phyloP scores from a whole-genome alignment of 2,113 vertebrate genomes.

The Ibidorhyncha struthersii region DNA sequence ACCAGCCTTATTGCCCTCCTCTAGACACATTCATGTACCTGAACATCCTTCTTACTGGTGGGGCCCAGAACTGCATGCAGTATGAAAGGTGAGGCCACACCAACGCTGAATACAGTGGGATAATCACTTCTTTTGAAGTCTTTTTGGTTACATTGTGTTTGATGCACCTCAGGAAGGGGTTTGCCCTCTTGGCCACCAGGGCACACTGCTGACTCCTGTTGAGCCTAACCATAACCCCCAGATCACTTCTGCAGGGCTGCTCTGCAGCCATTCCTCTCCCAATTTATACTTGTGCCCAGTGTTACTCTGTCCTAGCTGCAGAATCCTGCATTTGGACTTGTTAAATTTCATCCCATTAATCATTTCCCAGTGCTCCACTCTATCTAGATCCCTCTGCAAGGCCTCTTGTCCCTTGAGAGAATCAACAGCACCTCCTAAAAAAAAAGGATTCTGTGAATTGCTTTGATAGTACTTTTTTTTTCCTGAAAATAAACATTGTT shows the following conservation, averaged over 20 bases:
- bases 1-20: background rate
- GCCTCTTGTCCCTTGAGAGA: background rate
- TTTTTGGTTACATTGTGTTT: rapidly evolving
- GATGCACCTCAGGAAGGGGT: background rate
- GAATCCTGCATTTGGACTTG: rapidly evolving
- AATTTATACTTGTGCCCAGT: rapidly evolving
- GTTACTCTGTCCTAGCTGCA: background rate
- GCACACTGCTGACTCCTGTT: background rate
- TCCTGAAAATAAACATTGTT: background rate
- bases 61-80: background rate
- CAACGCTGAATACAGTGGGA: rapidly evolving
- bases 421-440: background rate
- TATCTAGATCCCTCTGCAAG: background rate
- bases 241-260: background rate
- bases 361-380: too few relatives aligned
- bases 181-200: background rate
- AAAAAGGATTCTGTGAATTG: background rate
- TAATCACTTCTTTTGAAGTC: rapidly evolving
- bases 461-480: background rate
- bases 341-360: background rate
- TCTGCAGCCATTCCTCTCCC: background rate
- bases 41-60: background rate
- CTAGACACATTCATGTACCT: background rate
- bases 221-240: background rate
- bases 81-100: background rate